Base-by-base conservation (phyloP, 2,888 invertebrate species). In the Drosophila buzzatii region DNA sequence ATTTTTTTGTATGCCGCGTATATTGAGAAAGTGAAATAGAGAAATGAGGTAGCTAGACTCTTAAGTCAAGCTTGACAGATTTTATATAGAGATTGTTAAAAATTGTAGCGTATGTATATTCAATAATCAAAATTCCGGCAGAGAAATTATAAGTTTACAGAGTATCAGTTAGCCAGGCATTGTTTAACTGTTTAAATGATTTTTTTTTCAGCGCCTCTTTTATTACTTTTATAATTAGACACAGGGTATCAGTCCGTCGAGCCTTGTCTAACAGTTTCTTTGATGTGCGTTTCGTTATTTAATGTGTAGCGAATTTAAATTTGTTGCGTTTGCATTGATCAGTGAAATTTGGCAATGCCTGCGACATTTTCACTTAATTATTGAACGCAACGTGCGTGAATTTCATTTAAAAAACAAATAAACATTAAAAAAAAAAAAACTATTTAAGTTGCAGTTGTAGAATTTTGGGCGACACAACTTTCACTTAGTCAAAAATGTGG, bases 221-320 rank as follows among this genome's bases (percentile, higher is more conserved):
- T 20, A 35, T 52, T 35, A 4, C 9, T 10, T 41, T 56, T 18
- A 8, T 41, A 41, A 56, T 41, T 27, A 12, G 12, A n/a, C 6
- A 35, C 33, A 37, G 55, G 55, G 47, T 39, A 67, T 65, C n/a
- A 37, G 18, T 0, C 7, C 39, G 64, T 53, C 45, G 27, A 8
- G 14, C 49, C 42, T 0, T 14, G 14, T 3, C 12, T 14, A 2
- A 33, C 14, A n/a, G 23, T 4, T 5, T 18, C 8, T 16, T 27
- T 12, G 23, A 14, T 18, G 45, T 27, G 20, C 5, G 47, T 59
- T 47, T 59, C 55, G 33, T 52, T 69, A 41, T 44, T 66, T 65
- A 72, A 75, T 78, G 76, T 76, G 76, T 56, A 49, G 72, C 80
- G 72, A 76, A 80, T 78, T 79, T 74, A 51, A 78, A 79, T 79